Conservation (phyloP, 2,113 vertebrate genomes). For the Neolamprologus cancellatus region DNA sequence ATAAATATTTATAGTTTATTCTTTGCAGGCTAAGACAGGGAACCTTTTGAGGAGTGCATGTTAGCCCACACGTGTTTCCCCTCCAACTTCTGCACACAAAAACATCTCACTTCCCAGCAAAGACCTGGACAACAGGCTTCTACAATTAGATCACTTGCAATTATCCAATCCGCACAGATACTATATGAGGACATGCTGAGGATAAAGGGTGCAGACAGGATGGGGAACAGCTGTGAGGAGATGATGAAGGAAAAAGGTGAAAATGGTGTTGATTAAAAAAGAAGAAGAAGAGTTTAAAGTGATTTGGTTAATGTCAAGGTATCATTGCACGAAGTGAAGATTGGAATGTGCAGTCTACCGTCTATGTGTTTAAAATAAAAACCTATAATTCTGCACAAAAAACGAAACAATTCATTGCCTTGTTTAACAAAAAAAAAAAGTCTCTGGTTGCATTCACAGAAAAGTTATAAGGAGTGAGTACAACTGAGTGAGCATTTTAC, state of each 20-base stretch:
- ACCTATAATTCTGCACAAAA: not conserved
- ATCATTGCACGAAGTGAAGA: not conserved
- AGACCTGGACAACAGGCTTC: not conserved
- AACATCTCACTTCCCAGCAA: not conserved
- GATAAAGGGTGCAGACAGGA: not conserved
- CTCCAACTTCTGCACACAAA: not conserved
- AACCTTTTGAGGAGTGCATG: not conserved
- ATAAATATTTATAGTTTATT: not conserved
- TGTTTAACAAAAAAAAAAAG: not conserved
- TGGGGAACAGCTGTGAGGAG: not conserved
- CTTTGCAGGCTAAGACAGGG: not conserved
- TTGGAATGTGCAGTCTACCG: not conserved
- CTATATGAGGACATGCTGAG: not conserved
- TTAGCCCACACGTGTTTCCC: not conserved
- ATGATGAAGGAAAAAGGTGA: not conserved
- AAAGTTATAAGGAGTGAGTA: not conserved
- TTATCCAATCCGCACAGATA: constrained; percentile 1
- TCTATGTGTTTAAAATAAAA: not conserved
- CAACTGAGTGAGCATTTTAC: constrained; percentile 28
- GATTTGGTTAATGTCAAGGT: not conserved
- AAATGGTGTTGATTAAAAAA: not conserved
- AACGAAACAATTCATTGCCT: not conserved
- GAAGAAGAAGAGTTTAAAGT: not conserved
- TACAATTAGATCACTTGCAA: constrained; percentile 24
- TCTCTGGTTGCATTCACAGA: not conserved